These are phyloP conservation scores for Spheniscus humboldti DNA, from an alignment of 2,797 vertebrate genomes.

Conservation along the genomic window DNA sequence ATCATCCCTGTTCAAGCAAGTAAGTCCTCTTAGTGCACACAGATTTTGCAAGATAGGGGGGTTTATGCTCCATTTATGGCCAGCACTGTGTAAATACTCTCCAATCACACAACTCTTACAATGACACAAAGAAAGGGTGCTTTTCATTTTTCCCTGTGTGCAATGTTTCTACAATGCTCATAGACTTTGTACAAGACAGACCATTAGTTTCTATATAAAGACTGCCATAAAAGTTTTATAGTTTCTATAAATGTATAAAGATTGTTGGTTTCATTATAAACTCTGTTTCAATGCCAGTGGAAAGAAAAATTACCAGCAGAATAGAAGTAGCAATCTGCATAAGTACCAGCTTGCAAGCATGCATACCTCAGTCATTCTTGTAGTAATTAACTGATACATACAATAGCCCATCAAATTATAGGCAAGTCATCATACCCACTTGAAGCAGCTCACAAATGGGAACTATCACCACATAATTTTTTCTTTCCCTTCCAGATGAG, in stretches of 20 bases:
- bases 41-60: not conserved
- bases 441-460: not conserved
- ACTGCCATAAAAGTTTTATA: constrained; percentile 71
- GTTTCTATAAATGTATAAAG: constrained; percentile 75
- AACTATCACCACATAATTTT: not conserved
- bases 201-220: constrained; percentile 76
- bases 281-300: constrained; percentile 57
- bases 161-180: constrained; percentile 62
- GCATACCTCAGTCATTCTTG: constrained; percentile 8
- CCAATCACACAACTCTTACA: constrained; percentile 40
- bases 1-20: constrained; percentile 27
- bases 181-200: constrained; percentile 60
- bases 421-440: not conserved
- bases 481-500: not conserved
- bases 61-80: constrained; percentile 54
- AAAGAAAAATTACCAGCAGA: constrained; percentile 70
- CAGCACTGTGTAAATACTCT: constrained; percentile 31
- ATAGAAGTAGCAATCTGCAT: constrained; percentile 50
- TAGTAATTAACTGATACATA: constrained; percentile 31
- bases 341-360: constrained; percentile 6
- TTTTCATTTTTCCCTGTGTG: constrained; percentile 63
- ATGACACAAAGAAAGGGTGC: constrained; percentile 63
- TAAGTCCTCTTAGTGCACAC: constrained; percentile 2
- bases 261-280: constrained; percentile 71
- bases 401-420: constrained; percentile 51